Evolutionary conservation across 2,113 vertebrate genomes (phyloP).

Genomic region (Neotoma lepida): DNA sequence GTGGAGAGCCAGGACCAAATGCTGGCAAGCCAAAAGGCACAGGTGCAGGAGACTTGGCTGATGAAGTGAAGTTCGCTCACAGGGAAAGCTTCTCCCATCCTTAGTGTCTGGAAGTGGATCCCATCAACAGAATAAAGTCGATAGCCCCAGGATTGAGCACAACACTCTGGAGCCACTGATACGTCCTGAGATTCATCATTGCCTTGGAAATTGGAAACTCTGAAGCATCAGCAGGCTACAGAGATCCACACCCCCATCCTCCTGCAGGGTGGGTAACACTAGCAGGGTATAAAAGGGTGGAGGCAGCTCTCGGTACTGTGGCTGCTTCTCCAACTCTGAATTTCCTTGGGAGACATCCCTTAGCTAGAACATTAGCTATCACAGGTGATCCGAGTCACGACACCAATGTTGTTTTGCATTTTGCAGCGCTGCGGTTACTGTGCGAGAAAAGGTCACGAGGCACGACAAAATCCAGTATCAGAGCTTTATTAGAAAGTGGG

Average conservation of each 20-base stretch:
- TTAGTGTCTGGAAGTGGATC: neutral
- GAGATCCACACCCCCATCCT: neutral
- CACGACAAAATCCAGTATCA: no score
- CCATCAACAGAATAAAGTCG: neutral
- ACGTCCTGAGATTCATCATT: neutral
- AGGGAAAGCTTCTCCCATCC: neutral
- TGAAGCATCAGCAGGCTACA: neutral
- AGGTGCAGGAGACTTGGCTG: neutral
- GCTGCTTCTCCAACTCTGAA: neutral
- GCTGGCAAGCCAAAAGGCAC: neutral
- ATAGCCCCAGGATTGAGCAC: neutral
- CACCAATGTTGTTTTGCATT: no score
- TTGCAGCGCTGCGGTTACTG: no score
- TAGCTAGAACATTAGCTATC: neutral
- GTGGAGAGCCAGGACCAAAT: neutral
- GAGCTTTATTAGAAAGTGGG: no score
- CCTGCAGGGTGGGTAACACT: neutral
- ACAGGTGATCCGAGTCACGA: neutral
- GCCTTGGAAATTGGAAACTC: neutral
- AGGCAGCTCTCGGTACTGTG: neutral
- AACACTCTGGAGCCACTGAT: neutral
- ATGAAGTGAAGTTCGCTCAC: neutral
- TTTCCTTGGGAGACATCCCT: neutral
- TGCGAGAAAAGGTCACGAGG: no score
- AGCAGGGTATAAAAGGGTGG: neutral